These are phyloP conservation scores for Glyptemys insculpta DNA, from an alignment of 2,797 vertebrate species.

Conservation along the genomic window DNA sequence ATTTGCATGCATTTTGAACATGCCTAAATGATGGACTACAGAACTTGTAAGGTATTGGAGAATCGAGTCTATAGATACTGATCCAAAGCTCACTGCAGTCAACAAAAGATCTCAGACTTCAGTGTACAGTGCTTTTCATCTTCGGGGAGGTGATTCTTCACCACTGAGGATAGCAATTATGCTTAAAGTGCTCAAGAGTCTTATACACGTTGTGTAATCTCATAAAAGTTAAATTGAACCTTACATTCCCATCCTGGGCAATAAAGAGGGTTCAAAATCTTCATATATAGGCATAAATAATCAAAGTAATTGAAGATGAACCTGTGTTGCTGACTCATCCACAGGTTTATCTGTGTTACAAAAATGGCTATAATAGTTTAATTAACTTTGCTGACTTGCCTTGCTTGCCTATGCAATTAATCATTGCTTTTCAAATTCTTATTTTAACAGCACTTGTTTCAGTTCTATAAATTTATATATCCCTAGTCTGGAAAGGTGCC, in stretches of 20 bases:
- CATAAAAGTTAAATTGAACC: neutral
- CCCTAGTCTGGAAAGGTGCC: slow-evolving; percentile 23
- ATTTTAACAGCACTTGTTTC: slow-evolving; percentile 36
- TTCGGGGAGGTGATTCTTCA: neutral
- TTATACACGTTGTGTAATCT: neutral
- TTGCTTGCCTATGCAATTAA: neutral
- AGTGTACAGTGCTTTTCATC: neutral
- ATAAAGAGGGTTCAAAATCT: neutral
- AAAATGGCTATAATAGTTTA: slow-evolving; percentile 3
- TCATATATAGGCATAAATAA: neutral
- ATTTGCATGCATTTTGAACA: neutral
- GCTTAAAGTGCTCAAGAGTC: neutral
- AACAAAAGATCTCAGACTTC: neutral
- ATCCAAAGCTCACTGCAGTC: neutral
- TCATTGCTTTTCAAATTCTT: neutral
- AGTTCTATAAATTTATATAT: slow-evolving; percentile 15
- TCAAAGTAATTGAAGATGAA: slow-evolving; percentile 35
- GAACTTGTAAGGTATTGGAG: neutral
- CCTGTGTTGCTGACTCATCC: neutral
- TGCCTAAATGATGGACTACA: neutral
- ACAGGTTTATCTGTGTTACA: slow-evolving; percentile 1
- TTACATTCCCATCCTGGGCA: neutral
- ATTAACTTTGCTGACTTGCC: slow-evolving; percentile 22
- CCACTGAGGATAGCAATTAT: neutral
- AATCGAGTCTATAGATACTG: neutral